Evolutionary conservation across 2,113 vertebrate genomes (phyloP), one percentile per base, ranked within the genome.

Genomic region (Entelurus aequoreus): DNA sequence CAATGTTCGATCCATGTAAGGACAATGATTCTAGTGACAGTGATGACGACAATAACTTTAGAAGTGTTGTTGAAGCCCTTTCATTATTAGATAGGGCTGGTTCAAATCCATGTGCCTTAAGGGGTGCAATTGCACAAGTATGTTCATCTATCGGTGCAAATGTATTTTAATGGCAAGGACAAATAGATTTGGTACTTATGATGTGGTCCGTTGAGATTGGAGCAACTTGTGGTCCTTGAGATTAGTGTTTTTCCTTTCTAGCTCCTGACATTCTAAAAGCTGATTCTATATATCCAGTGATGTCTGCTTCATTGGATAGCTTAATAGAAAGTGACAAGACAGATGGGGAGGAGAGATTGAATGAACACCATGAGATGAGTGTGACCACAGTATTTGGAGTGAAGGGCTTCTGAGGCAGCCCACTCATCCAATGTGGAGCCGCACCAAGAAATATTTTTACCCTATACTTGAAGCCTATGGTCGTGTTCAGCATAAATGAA

Each of bases 281-380:
- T 72, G 74, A 72, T 65, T 50, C 63, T 69, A n/a, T 54, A 51
- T 77, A 60, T 69, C n/a, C 61, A 65, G 56, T 54, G 15, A 72
- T 62, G 65, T 80, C 69, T 78, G 75, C 52, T 61, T 67, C 64
- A 46, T 66, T 59, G 61, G 60, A 58, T 49, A 52, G 15, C 58
- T 37, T 71, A 69, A 77, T 55, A 50, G 49, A 66, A 65, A 77
- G 60, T 58, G 73, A 81, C 65, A 80, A 55, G 69, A 76, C 59
- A 69, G 70, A 72, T 35, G 57, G 77, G 63, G 47, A 51, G 38
- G 48, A 61, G 57, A 61, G 62, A 71, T 67, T 61, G 48, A 62
- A 69, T 40, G 63, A 38, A 58, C 68, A 64, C 72, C 13, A 60
- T 56, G 55, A 65, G 54, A 50, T 54, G 54, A 48, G 69, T 52